Evolutionary conservation across 1,140 invertebrate genomes (phyloP).

Genomic region (Drosophila rhopaloa): DNA sequence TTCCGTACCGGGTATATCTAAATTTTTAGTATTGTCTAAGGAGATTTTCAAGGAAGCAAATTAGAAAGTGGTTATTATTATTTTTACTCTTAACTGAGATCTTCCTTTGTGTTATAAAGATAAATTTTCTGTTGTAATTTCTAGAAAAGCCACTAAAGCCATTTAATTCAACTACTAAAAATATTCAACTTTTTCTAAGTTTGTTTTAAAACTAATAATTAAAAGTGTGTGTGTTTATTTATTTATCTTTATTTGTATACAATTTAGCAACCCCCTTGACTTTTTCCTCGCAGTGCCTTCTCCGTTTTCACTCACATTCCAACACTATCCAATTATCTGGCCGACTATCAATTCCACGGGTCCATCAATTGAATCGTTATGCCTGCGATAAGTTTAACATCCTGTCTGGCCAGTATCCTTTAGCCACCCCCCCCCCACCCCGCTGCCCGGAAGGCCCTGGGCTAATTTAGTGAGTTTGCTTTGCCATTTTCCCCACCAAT

Average conservation of each 20-base stretch:
- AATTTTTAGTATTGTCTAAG: not conserved
- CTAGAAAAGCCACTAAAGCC: not conserved
- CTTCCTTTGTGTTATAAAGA: no score
- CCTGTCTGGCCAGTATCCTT: constrained; percentile 44
- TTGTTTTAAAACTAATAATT: no score
- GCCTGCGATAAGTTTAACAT: constrained; percentile 53
- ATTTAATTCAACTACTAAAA: no score
- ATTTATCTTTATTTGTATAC: no score
- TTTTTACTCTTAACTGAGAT: no score
- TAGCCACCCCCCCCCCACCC: not conserved
- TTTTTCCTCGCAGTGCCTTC: constrained; percentile 6
- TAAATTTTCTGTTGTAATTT: no score
- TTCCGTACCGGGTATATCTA: not conserved
- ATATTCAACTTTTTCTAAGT: no score
- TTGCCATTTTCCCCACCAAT: constrained; percentile 52
- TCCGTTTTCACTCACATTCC: not conserved
- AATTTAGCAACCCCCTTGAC: not conserved
- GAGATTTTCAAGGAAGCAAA: not conserved
- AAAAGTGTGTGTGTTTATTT: no score
- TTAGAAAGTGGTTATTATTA: not conserved
- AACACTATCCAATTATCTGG: constrained; percentile 46
- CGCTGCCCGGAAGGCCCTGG: constrained; percentile 33
- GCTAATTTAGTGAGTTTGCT: constrained; percentile 58
- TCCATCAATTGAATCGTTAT: constrained; percentile 59
- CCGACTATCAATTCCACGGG: constrained; percentile 29